phyloP scores from a whole-genome alignment of 1,140 invertebrate species.

The Pararge aegeria region DNA sequence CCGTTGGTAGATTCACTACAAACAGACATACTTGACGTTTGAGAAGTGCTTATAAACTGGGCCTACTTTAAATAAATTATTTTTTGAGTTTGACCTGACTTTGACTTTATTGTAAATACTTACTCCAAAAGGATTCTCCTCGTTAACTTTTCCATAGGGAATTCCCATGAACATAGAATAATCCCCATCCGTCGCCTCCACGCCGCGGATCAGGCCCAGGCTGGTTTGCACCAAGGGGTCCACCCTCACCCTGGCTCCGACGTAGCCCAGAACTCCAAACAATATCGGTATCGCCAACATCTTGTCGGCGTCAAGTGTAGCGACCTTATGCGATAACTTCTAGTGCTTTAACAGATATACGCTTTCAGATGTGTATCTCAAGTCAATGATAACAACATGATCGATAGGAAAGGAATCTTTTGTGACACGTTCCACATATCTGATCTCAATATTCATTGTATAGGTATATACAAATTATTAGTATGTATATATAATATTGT shows the following conservation, averaged over 20 bases:
- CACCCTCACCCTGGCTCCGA: background rate
- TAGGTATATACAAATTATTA: no score
- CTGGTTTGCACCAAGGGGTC: slow-evolving; percentile 39
- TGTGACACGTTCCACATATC: no score
- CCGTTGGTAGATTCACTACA: no score
- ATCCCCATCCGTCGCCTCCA: slow-evolving; percentile 39
- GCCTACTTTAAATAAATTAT: no score
- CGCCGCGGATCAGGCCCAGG: slow-evolving; percentile 35
- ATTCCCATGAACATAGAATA: slow-evolving; percentile 48
- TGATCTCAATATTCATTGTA: no score
- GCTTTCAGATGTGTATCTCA: background rate
- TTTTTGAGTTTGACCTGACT: no score
- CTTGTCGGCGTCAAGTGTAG: background rate
- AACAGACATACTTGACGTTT: no score
- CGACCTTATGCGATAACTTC: background rate
- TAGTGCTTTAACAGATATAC: background rate
- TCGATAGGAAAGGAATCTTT: background rate
- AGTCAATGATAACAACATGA: background rate
- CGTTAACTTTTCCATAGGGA: slow-evolving; percentile 37
- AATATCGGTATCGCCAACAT: background rate
- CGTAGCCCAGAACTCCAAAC: background rate
- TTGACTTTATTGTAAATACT: background rate
- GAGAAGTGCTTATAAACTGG: no score
- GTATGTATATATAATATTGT: no score
- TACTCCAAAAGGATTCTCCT: slow-evolving; percentile 46